Percentiles rank a stretch among this genome's conserved stretches.
Conservation (phyloP, 2,888 invertebrate genomes). For the Auanema freiburgensis region DNA sequence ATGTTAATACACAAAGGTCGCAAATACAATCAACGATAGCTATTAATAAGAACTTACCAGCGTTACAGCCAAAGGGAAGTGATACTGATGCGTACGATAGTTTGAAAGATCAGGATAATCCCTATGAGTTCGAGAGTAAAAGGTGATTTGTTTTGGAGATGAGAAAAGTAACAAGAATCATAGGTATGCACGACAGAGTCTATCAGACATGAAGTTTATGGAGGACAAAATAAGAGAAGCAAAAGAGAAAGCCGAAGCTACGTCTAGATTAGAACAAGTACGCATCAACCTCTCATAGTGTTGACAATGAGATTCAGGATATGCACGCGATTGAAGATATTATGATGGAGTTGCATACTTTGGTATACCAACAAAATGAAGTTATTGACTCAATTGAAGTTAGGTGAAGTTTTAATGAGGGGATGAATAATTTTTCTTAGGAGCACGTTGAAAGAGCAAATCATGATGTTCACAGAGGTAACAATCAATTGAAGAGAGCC, state of each 20-base stretch:
- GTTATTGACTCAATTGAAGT: constrained; percentile 56
- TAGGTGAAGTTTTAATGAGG: not conserved
- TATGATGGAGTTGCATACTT: constrained; percentile 47
- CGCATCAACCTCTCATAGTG: not conserved
- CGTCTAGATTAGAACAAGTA: constrained; percentile 16
- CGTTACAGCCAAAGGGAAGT: constrained; percentile 9
- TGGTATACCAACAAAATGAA: constrained; percentile 60
- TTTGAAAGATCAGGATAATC: constrained; percentile 30
- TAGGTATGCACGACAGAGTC: not conserved
- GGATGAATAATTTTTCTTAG: constrained; percentile 19
- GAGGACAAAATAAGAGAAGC: constrained; percentile 5
- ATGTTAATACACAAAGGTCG: constrained; percentile 18
- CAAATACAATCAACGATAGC: constrained; percentile 42
- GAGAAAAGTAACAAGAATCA: not conserved
- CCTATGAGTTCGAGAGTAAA: constrained; percentile 35
- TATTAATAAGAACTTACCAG: constrained; percentile 25
- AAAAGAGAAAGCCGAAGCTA: constrained; percentile 8
- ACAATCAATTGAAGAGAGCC: constrained; percentile 55
- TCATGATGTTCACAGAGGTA: constrained; percentile 52
- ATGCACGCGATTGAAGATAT: constrained; percentile 57
- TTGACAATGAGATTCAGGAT: constrained; percentile 27
- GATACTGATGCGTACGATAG: constrained; percentile 10
- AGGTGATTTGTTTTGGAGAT: not conserved
- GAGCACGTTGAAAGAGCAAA: constrained; percentile 57
- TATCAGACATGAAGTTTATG: too few species aligned